These are phyloP conservation scores for Neoitamus cyanurus DNA, from an alignment of 2,888 invertebrate species.

Conservation along the genomic window DNA sequence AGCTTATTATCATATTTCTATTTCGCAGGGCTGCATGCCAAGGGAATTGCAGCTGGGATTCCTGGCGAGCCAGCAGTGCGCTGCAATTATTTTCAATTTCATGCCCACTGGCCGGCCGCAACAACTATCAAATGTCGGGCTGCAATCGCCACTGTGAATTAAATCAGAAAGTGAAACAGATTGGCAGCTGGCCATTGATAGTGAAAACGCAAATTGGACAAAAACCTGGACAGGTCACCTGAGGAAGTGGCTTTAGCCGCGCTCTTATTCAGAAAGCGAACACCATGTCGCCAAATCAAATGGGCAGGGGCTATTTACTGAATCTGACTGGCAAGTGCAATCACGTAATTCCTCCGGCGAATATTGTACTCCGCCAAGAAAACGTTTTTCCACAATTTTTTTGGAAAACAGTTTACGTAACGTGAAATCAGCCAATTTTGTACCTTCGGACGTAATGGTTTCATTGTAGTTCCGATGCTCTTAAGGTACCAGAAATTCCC, in stretches of 20 bases:
- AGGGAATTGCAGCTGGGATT: neutral
- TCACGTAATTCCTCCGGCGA: neutral
- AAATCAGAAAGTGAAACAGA: conserved; percentile 21
- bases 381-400: neutral
- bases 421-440: neutral
- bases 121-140: neutral
- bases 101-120: conserved; percentile 7
- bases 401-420: neutral
- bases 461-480: neutral
- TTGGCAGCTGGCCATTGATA: conserved; percentile 10
- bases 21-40: neutral
- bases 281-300: neutral
- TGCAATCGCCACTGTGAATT: neutral
- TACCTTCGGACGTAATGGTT: neutral
- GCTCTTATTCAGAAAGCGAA: neutral
- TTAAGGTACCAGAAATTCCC: neutral
- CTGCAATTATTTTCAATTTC: conserved; percentile 16
- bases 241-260: neutral
- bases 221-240: neutral
- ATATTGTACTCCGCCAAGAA: neutral
- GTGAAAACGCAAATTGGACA: conserved; percentile 19
- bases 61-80: neutral
- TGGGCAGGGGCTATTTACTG: neutral
- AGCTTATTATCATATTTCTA: neutral
- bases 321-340: neutral